A percentile compares a stretch with the other conserved stretches of the same genome.
Evolutionary conservation across 1,140 invertebrate genomes (phyloP).

Genomic region (Meteorus sp.): DNA sequence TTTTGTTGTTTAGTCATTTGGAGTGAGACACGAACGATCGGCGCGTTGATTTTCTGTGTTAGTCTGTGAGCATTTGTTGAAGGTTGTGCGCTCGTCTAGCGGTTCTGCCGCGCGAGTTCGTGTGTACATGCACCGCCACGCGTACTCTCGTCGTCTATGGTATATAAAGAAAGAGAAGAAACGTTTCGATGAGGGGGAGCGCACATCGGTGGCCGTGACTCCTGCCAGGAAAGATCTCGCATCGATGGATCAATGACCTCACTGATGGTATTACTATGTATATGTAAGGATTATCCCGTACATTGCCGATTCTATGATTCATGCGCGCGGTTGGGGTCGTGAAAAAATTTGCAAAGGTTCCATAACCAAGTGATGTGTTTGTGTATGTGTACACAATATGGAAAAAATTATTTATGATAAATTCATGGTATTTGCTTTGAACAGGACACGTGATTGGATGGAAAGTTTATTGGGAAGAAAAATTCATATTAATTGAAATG

Average conservation of each 20-base stretch:
- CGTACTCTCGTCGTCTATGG: too few relatives aligned
- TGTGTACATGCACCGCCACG: not conserved
- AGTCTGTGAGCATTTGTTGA: too few relatives aligned
- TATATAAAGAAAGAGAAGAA: slow-evolving; percentile 23
- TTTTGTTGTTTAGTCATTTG: too few relatives aligned
- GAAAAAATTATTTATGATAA: not conserved
- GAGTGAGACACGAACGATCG: too few relatives aligned
- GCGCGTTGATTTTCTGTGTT: too few relatives aligned
- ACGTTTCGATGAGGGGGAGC: slow-evolving; percentile 2
- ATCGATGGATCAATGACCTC: slow-evolving; percentile 49
- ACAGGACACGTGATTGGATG: not conserved
- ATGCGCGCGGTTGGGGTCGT: slow-evolving; percentile 8
- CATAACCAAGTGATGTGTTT: too few relatives aligned
- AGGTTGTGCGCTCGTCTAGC: slow-evolving; percentile 14
- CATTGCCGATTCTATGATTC: slow-evolving; percentile 24
- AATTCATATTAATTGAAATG: not conserved
- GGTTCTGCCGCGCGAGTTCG: not conserved
- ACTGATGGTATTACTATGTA: slow-evolving; percentile 21
- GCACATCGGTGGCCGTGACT: slow-evolving; percentile 21
- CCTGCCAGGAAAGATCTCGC: slow-evolving; percentile 37
- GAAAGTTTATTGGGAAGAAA: not conserved
- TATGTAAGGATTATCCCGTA: slow-evolving; percentile 21
- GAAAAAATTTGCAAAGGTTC: slow-evolving; percentile 14
- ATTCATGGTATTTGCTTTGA: too few relatives aligned
- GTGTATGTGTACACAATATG: too few relatives aligned